phyloP scores from a whole-genome alignment of 2,888 invertebrate genomes.

The Drosophila glabriapex region DNA sequence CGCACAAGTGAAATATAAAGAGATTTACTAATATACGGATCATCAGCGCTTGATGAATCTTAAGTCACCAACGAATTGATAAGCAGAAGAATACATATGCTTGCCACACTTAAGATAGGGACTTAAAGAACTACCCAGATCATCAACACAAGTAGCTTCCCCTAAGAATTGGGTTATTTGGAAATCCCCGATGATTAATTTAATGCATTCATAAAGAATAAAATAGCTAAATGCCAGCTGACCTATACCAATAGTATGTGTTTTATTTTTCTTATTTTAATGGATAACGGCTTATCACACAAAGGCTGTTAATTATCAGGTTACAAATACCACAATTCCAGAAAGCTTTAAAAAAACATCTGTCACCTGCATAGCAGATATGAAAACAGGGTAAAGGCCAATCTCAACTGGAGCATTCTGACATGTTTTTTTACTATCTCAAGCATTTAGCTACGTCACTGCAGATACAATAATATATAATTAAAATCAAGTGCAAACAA shows the following conservation, averaged over 20 bases:
- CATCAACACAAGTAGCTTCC: not conserved
- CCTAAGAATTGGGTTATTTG: not conserved
- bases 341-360: not conserved
- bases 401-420: not conserved
- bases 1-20: not conserved
- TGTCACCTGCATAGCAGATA: not conserved
- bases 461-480: slow-evolving; percentile 15
- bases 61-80: not conserved
- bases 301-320: no score
- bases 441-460: slow-evolving; percentile 1
- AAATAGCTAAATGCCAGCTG: not conserved
- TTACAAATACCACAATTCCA: not conserved
- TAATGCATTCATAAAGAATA: not conserved
- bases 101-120: not conserved
- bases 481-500: slow-evolving; percentile 10
- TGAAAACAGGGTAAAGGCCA: not conserved
- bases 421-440: not conserved
- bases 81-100: not conserved
- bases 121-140: not conserved
- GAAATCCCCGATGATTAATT: not conserved
- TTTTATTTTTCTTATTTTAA: not conserved
- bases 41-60: not conserved
- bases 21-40: not conserved
- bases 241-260: slow-evolving; percentile 22
- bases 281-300: not conserved